Evolutionary conservation across 2,113 vertebrate species (phyloP).

Genomic region (Micronycteris hirsuta): DNA sequence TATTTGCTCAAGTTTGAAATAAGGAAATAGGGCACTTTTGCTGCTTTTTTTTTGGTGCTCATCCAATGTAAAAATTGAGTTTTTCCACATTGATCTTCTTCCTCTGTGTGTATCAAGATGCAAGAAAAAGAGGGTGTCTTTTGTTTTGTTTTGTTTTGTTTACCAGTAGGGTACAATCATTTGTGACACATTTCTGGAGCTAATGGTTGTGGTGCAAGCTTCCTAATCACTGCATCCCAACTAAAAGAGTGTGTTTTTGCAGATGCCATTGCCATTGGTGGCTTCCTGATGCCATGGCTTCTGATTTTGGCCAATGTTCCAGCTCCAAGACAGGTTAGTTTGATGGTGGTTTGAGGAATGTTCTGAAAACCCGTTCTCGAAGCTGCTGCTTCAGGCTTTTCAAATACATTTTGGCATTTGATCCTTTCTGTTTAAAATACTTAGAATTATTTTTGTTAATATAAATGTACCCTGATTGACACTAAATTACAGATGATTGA

Average conservation of each 20-base stretch:
- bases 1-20: not conserved
- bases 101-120: not conserved
- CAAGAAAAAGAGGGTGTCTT: not conserved
- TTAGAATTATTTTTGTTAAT: not conserved
- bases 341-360: not conserved
- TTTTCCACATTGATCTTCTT: not conserved
- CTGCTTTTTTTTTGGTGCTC: not conserved
- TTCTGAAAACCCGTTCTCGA: not conserved
- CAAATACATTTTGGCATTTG: not conserved
- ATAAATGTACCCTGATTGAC: not conserved
- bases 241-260: not conserved
- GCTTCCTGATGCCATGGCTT: not conserved
- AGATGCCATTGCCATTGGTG: not conserved
- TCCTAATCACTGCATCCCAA: not conserved
- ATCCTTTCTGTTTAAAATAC: not conserved
- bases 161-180: not conserved
- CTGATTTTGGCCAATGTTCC: not conserved
- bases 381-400: not conserved
- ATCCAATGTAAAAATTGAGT: not conserved
- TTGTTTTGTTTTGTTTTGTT: not conserved
- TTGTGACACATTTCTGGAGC: not conserved
- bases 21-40: not conserved
- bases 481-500: not conserved
- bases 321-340: not conserved
- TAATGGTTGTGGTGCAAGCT: not conserved